Evolutionary conservation across 2,888 invertebrate genomes (phyloP), one percentile per base, ranked within the genome.

Genomic region (Chrysomela aeneicollis): DNA sequence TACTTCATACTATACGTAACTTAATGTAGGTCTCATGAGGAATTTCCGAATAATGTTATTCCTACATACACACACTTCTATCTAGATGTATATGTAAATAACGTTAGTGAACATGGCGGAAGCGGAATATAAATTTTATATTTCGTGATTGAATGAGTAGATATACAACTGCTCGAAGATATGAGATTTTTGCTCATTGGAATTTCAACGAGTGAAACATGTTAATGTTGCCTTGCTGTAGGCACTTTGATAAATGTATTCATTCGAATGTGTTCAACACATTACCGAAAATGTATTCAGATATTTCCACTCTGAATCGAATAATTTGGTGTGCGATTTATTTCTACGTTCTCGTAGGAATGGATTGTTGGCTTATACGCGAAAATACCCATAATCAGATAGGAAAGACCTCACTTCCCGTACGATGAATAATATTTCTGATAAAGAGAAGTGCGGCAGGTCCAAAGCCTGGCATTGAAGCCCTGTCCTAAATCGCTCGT

Each of bases 1-100:
- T n/a, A n/a, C n/a, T n/a, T n/a, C n/a, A n/a, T n/a, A n/a, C n/a
- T n/a, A n/a, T 26, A 26, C 26, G 26, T 26, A 6, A 26, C 26
- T 26, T 3, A 77, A 77, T 76, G 76, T 73, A 74, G 74, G 76
- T 74, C 77, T 77, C 77, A 76, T 76, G 76, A 76, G 76, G 71
- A 46, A 57, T 22, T 42, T n/a, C 21, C 21, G 9, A 2, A 35
- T 42, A 12, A 42, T 8, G 9, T n/a, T 15, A 42, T 42, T 4
- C 42, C n/a, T 15, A 42, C 15, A 35, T 12, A 15, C 12, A 42
- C 42, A 35, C 32, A 2, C 26, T 26, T 8, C 32, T 35, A 35
- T 8, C 3, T 4, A 12, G 42, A 15, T 42, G 42, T 26, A 42
- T 42, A 42, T 42, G 42, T 42, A 42, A 42, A 42, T 42, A 12